phyloP scores from a whole-genome alignment of 1,140 invertebrate species.

The Reticulitermes speratus region DNA sequence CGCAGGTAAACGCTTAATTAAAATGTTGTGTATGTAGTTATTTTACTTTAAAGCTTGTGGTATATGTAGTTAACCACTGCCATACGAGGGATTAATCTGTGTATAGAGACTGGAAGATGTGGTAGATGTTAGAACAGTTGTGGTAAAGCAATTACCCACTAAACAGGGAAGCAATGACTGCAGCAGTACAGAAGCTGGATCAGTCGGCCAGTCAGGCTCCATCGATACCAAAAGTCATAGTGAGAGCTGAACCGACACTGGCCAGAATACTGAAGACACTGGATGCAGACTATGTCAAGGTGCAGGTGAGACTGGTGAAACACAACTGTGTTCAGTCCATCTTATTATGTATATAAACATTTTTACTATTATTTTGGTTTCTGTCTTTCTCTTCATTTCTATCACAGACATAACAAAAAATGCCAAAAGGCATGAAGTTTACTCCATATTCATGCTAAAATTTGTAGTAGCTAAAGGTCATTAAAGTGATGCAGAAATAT shows the following conservation, averaged over 20 bases:
- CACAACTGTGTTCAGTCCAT: neutral
- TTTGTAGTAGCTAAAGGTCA: no score
- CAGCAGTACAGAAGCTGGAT: constrained; percentile 62
- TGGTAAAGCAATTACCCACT: neutral
- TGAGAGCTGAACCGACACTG: constrained; percentile 83
- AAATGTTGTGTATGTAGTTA: no score
- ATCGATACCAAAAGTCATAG: constrained; percentile 73
- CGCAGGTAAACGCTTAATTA: no score
- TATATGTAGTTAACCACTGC: no score
- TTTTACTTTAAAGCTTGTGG: no score
- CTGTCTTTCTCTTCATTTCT: neutral
- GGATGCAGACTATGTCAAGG: constrained; percentile 84
- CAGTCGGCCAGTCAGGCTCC: constrained; percentile 47
- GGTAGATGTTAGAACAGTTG: no score
- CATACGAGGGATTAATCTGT: no score
- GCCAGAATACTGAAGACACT: constrained; percentile 84
- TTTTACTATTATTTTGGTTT: neutral
- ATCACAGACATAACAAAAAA: neutral
- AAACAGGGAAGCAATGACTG: constrained; percentile 48
- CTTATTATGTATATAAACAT: neutral
- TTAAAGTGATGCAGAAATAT: no score
- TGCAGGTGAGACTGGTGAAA: constrained; percentile 60
- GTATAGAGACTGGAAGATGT: no score
- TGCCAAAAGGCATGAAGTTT: no score
- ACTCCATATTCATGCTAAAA: no score